Evolutionary conservation across 2,888 invertebrate species (phyloP), one percentile per base, ranked within the genome.

Genomic region (Tipula lateralis): DNA sequence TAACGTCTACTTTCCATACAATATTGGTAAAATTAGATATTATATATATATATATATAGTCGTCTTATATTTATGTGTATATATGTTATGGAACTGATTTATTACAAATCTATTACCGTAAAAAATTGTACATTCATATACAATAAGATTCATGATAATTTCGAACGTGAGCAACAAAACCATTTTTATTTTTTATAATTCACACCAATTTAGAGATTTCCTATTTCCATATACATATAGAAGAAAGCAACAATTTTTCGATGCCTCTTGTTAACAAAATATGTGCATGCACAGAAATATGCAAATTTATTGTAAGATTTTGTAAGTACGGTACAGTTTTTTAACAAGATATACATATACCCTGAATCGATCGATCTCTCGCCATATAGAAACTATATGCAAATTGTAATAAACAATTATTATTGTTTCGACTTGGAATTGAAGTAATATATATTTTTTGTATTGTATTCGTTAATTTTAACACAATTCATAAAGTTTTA

Each of bases 131-230:
- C 24, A 66, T 66, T 66, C 66, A 24, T 66, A 24, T 66, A 66
- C 19, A 66, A 66, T 24, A 9, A 66, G 66, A 66, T 66, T 66
- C 66, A 66, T 24, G 66, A 66, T 66, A 66, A 66, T 66, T 66
- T 66, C 66, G 24, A 66, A 66, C 66, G 66, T 66, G 66, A 66
- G 24, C 66, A 66, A 66, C 24, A 66, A 66, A 66, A 66, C 66
- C 66, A 66, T 24, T 66, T 66, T 66, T 24, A 9, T 39, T 39
- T 9, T 39, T 16, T 66, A 24, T 66, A 66, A 66, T 66, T 66
- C 66, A 66, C 66, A 66, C 66, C 24, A 24, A 66, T n/a, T n/a
- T 24, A 24, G 16, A 66, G 66, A 24, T 66, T 66, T 66, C 24
- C 24, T 66, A 66, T 24, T 66, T 66, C 24, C 66, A 2, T n/a